Evolutionary conservation across 2,888 invertebrate genomes (phyloP).

Genomic region (Xestia c-nigrum): DNA sequence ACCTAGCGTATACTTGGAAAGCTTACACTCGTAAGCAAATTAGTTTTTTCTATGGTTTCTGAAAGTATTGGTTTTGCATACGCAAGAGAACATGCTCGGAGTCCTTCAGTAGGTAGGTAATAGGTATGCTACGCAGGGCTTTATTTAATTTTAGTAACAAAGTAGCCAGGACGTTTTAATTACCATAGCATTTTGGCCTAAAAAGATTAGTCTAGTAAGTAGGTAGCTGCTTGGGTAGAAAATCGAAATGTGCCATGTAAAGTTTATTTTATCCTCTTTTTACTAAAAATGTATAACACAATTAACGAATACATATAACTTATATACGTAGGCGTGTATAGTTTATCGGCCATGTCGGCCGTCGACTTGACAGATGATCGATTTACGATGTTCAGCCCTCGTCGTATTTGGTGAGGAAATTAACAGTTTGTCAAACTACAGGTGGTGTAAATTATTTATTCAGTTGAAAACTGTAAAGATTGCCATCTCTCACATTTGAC

Average conservation of each 20-base stretch:
- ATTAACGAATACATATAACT: neutral
- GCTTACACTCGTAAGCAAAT: conserved; percentile 28
- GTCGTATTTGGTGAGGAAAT: conserved; percentile 35
- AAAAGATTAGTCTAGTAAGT: neutral
- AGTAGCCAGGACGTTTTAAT: neutral
- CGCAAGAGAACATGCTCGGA: neutral
- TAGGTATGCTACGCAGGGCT: neutral
- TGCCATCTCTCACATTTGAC: neutral
- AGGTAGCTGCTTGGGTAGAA: neutral
- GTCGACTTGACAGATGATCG: conserved; percentile 41
- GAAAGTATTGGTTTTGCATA: neutral
- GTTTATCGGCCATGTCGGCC: conserved; percentile 38
- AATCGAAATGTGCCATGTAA: neutral
- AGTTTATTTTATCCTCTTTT: neutral
- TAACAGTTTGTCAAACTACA: conserved; percentile 27
- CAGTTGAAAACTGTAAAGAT: neutral
- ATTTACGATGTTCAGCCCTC: conserved; percentile 55
- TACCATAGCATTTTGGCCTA: neutral
- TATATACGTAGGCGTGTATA: neutral
- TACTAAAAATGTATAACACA: neutral
- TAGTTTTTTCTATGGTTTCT: conserved; percentile 32
- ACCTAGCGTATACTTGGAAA: conserved; percentile 11
- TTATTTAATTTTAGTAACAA: neutral
- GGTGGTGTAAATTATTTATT: conserved; percentile 1
- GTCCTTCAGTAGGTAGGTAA: neutral